These are phyloP conservation scores for Apamea sordens DNA, from an alignment of 2,888 invertebrate species.

Conservation along the genomic window DNA sequence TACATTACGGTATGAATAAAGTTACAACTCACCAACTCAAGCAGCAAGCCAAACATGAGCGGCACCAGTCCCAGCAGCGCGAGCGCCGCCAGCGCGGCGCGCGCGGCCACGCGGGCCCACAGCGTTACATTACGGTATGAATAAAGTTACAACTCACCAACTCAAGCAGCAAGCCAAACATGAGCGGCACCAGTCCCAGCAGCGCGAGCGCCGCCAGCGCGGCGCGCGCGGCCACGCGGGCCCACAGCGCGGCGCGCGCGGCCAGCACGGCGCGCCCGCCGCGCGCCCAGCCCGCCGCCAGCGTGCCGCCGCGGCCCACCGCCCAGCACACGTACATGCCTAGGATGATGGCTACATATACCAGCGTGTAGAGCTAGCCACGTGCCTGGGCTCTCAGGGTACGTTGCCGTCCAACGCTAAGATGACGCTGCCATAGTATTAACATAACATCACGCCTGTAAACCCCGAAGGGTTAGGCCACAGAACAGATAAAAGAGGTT, in stretches of 20 bases:
- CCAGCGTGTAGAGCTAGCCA: not conserved
- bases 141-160: conserved; percentile 85
- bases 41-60: too few relatives aligned
- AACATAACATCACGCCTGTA: not conserved
- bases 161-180: conserved; percentile 98
- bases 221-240: conserved; percentile 93
- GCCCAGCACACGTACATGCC: conserved; percentile 99
- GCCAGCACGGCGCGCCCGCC: conserved; percentile 94
- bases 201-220: conserved; percentile 94
- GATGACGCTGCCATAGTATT: not conserved
- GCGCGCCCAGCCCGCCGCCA: conserved; percentile 96
- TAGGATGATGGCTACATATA: conserved; percentile 45
- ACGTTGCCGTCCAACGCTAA: not conserved
- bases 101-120: too few relatives aligned
- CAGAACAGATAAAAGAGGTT: too few relatives aligned
- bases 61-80: too few relatives aligned
- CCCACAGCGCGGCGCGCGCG: conserved; percentile 93
- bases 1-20: too few relatives aligned
- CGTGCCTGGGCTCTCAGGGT: conserved; percentile 15
- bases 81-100: too few relatives aligned
- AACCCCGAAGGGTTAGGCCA: too few relatives aligned
- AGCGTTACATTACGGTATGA: too few relatives aligned
- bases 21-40: too few relatives aligned
- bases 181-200: conserved; percentile 96
- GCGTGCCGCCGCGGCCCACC: conserved; percentile 94